Evolutionary conservation across 2,797 vertebrate species (phyloP).

Genomic region (Sebastes baramenuke): DNA sequence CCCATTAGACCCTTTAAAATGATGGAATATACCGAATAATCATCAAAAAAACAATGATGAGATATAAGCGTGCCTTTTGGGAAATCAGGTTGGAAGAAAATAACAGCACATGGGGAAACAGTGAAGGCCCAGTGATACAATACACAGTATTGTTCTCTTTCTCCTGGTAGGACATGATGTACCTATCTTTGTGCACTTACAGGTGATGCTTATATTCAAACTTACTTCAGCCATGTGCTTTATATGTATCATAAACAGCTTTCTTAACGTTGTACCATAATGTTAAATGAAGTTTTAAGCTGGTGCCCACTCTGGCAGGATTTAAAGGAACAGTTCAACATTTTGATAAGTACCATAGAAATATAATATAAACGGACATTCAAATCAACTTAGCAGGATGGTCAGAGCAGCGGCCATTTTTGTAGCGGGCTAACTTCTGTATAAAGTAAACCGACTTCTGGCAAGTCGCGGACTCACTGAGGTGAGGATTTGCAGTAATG

Average conservation of each 20-base stretch:
- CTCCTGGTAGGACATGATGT: background rate
- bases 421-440: too few species aligned
- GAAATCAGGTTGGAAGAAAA: background rate
- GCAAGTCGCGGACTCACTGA: too few species aligned
- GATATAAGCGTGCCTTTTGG: background rate
- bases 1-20: background rate
- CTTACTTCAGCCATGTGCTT: background rate
- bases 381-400: too few species aligned
- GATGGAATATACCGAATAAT: background rate
- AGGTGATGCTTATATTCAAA: background rate
- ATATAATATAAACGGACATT: too few species aligned
- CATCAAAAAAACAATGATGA: background rate
- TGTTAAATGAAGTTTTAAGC: background rate
- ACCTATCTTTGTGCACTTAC: background rate
- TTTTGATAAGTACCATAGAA: background rate
- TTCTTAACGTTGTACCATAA: background rate
- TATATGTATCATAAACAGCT: background rate
- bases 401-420: too few species aligned
- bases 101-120: background rate
- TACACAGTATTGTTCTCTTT: background rate
- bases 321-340: background rate
- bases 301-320: background rate
- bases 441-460: too few species aligned
- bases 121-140: background rate
- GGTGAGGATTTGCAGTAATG: too few species aligned